Evolutionary conservation across 1,140 invertebrate species (phyloP), one percentile per base, ranked within the genome.

Genomic region (Varroa destructor): DNA sequence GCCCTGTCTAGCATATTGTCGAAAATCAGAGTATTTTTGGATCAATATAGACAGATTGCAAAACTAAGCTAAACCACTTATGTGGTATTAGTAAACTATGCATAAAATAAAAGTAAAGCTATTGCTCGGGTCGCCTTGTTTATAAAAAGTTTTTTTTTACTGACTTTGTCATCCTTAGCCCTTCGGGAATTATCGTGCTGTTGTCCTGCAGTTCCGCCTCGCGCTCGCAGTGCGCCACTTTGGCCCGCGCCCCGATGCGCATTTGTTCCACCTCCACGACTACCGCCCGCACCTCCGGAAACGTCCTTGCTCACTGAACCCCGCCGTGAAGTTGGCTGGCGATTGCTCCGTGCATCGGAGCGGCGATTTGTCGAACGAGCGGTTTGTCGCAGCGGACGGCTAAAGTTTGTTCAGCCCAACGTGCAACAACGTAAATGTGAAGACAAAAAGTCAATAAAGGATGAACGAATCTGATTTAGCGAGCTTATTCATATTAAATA

Each of bases 311-410:
- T 67, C 37, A 67, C 61, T 37, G 61, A 67, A 12, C 61, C 61
- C 40, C 61, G 61, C 14, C 61, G 61, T 37, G 61, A 67, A n/a
- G 61, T 67, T 46, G 14, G 61, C 46, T 67, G 61, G 40, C 61
- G 61, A 37, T 51, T 51, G 46, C 61, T 67, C 12, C 61, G 61
- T 14, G 36, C 61, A 12, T 67, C 61, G 12, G 61, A 67, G 40
- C 61, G 40, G 5, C 61, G 40, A 67, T 67, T 67, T 40, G 61
- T 67, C 12, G 61, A 67, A 40, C 61, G 40, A 40, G 61, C 14
- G 2, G 14, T 40, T 46, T 67, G 61, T 37, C 61, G 61, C 3
- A 67, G 14, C 12, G 61, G 46, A 8, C 46, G 46, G 8, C 46
- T 51, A 51, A 8, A 51, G 46, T 51, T 51, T 51, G 4, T 8